phyloP scores from a whole-genome alignment of 2,888 invertebrate species.

The Gari tellinella region DNA sequence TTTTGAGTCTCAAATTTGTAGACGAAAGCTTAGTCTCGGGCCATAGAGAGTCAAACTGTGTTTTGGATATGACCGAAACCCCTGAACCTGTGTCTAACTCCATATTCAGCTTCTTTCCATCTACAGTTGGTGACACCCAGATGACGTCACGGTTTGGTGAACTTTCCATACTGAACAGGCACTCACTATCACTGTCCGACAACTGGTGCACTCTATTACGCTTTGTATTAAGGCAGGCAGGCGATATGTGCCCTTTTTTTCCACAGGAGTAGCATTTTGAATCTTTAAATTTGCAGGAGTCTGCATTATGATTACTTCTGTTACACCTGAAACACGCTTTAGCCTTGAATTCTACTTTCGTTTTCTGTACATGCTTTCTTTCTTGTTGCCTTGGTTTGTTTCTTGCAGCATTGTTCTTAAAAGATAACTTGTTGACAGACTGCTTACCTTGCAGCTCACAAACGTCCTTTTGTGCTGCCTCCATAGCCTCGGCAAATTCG shows the following conservation, averaged over 20 bases:
- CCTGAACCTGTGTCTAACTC: conserved; percentile 62
- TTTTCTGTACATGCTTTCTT: not conserved
- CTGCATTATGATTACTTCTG: conserved; percentile 19
- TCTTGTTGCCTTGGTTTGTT: not conserved
- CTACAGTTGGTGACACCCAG: conserved; percentile 27
- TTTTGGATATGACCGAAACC: conserved; percentile 43
- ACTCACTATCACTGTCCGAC: not conserved
- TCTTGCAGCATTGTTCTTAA: not conserved
- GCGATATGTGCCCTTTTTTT: conserved; percentile 19
- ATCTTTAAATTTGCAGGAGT: conserved; percentile 26
- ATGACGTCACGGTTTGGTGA: not conserved
- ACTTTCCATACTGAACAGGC: not conserved
- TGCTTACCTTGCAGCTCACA: conserved; percentile 11
- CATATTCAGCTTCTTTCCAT: conserved; percentile 35
- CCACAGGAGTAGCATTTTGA: conserved; percentile 18
- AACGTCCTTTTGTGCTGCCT: conserved; percentile 44
- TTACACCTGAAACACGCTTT: conserved; percentile 13
- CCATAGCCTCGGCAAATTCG: conserved; percentile 40
- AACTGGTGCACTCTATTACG: not conserved
- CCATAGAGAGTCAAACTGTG: conserved; percentile 19
- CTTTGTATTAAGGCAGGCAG: conserved; percentile 15
- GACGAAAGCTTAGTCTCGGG: not conserved
- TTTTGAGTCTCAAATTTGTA: conserved; percentile 33
- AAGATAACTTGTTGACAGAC: not conserved
- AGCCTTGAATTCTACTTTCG: not conserved